A percentile compares a stretch with the other conserved stretches of the same genome.
Conservation (phyloP, 2,888 invertebrate species). For the Dascillus cervinus region DNA sequence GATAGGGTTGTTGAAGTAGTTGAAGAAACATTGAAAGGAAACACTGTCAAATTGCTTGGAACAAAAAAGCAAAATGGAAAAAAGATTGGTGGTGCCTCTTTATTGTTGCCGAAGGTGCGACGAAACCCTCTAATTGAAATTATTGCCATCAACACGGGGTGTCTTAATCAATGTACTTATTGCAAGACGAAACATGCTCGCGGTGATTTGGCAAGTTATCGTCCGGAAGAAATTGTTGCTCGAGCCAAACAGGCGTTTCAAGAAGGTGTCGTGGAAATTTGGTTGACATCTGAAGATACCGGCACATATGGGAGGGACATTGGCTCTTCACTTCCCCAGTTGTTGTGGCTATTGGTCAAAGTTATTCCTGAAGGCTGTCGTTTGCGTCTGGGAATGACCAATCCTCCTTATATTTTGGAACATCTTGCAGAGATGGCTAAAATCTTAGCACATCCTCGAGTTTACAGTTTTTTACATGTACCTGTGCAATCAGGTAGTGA, state of each 20-base stretch:
- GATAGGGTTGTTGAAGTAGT: constrained; percentile 96
- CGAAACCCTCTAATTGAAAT: constrained; percentile 96
- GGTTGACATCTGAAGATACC: constrained; percentile 97
- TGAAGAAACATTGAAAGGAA: constrained; percentile 92
- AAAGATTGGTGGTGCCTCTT: constrained; percentile 79
- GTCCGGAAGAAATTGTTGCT: constrained; percentile 80
- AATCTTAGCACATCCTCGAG: constrained; percentile 79
- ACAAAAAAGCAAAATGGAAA: constrained; percentile 72
- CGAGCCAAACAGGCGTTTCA: constrained; percentile 78
- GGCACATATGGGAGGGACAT: constrained; percentile 95
- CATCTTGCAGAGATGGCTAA: constrained; percentile 84
- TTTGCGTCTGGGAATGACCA: constrained; percentile 93
- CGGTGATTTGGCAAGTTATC: constrained; percentile 93
- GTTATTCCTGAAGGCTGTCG: constrained; percentile 68
- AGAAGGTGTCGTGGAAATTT: constrained; percentile 93
- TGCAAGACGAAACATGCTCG: constrained; percentile 98
- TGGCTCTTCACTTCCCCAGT: constrained; percentile 75
- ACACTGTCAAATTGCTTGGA: constrained; percentile 48
- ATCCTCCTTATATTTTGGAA: constrained; percentile 96
- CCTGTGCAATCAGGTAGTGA: constrained; percentile 99
- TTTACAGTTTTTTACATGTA: constrained; percentile 93
- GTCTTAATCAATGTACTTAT: constrained; percentile 96
- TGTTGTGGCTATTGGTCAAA: constrained; percentile 78
- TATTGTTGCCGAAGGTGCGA: constrained; percentile 87
- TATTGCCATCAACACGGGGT: constrained; percentile 92